phyloP scores from a whole-genome alignment of 1,140 invertebrate genomes.

The Laupala kohalensis region DNA sequence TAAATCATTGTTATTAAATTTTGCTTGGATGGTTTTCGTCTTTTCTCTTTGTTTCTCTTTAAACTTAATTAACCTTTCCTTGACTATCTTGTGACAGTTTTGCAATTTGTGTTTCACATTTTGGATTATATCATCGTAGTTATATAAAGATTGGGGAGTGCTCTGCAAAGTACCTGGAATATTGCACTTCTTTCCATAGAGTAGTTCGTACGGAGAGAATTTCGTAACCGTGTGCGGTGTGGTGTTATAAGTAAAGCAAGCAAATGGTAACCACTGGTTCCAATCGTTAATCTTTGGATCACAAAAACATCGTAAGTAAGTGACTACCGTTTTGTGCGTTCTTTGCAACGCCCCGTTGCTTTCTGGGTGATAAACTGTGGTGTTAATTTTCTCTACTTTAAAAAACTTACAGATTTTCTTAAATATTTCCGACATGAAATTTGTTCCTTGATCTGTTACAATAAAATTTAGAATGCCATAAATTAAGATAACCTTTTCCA shows the following conservation, averaged over 20 bases:
- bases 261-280: constrained; percentile 17
- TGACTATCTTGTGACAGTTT: too few species aligned
- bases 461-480: too few species aligned
- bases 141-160: neutral
- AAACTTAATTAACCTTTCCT: neutral
- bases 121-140: too few species aligned
- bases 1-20: too few species aligned
- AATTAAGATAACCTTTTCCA: neutral
- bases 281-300: constrained; percentile 20
- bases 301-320: too few species aligned
- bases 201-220: too few species aligned
- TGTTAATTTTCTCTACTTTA: constrained; percentile 21
- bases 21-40: neutral
- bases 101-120: too few species aligned
- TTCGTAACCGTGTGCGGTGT: too few species aligned
- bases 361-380: constrained; percentile 23
- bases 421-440: too few species aligned
- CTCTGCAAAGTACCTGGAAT: constrained; percentile 6
- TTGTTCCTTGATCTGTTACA: too few species aligned
- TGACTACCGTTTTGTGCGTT: constrained; percentile 22
- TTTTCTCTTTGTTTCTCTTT: constrained; percentile 1
- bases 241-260: constrained; percentile 9
- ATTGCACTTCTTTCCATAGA: constrained; percentile 8
- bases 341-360: constrained; percentile 25
- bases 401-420: constrained; percentile 19